These are phyloP conservation scores for Grus americana DNA, from an alignment of 2,113 vertebrate species.

Conservation along the genomic window DNA sequence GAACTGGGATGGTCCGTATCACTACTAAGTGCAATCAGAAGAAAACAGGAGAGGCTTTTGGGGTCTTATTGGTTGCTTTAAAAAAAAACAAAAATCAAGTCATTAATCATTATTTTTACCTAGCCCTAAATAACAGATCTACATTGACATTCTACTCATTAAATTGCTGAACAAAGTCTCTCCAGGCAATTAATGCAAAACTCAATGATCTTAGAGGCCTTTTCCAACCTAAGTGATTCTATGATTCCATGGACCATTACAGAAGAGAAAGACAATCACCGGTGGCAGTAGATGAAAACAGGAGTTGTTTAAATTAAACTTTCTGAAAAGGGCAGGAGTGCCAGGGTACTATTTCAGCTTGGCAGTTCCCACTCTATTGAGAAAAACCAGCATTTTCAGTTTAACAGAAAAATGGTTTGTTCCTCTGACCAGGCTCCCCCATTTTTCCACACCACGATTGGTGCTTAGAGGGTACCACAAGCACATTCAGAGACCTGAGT, in stretches of 20 bases:
- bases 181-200: neutral
- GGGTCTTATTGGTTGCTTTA: neutral
- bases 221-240: too few species aligned
- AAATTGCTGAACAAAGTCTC: neutral
- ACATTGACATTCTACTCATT: neutral
- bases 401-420: neutral
- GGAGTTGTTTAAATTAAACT: neutral
- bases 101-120: neutral
- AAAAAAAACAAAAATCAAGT: neutral
- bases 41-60: neutral
- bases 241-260: neutral
- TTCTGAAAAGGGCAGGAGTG: neutral
- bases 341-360: neutral
- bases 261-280: neutral
- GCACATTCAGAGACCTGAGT: neutral
- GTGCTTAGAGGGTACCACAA: too few species aligned
- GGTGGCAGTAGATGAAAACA: neutral
- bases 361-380: neutral
- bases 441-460: neutral
- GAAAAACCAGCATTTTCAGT: neutral
- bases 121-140: neutral
- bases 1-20: neutral
- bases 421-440: neutral
- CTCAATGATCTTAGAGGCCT: too few species aligned
- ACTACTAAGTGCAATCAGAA: neutral